Conservation (phyloP, 2,113 vertebrate genomes). For the Probosciger aterrimus region DNA sequence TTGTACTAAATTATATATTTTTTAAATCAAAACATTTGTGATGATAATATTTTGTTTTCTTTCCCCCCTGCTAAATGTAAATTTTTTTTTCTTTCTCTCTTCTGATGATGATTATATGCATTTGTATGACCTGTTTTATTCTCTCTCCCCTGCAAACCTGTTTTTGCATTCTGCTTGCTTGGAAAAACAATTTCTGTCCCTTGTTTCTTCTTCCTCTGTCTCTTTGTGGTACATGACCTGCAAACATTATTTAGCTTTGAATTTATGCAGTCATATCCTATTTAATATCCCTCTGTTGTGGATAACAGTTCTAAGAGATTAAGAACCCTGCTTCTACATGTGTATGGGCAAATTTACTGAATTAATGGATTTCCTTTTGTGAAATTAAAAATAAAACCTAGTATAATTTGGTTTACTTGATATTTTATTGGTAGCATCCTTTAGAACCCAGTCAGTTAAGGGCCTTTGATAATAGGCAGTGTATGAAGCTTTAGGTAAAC, state of each 20-base stretch:
- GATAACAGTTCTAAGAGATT: background rate
- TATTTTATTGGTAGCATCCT: background rate
- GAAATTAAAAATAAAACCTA: background rate
- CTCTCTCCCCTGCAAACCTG: background rate
- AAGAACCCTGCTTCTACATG: background rate
- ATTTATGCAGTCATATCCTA: background rate
- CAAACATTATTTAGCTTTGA: background rate
- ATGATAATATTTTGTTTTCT: slow-evolving; percentile 18
- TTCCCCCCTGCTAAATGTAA: background rate
- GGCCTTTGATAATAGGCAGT: background rate
- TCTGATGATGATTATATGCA: background rate
- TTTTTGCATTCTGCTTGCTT: background rate
- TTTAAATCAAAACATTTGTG: slow-evolving; percentile 46
- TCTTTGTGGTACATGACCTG: background rate
- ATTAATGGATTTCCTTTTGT: background rate
- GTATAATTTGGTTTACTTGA: background rate
- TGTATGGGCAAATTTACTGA: background rate
- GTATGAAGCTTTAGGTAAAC: background rate
- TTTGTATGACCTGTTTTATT: background rate
- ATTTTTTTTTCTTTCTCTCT: background rate
- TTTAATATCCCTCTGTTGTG: background rate
- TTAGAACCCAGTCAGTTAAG: background rate
- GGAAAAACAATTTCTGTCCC: background rate
- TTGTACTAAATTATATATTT: slow-evolving; percentile 26
- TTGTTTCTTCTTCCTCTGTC: background rate